Evolutionary conservation across 2,888 invertebrate species (phyloP).

Genomic region (Busseola fusca): DNA sequence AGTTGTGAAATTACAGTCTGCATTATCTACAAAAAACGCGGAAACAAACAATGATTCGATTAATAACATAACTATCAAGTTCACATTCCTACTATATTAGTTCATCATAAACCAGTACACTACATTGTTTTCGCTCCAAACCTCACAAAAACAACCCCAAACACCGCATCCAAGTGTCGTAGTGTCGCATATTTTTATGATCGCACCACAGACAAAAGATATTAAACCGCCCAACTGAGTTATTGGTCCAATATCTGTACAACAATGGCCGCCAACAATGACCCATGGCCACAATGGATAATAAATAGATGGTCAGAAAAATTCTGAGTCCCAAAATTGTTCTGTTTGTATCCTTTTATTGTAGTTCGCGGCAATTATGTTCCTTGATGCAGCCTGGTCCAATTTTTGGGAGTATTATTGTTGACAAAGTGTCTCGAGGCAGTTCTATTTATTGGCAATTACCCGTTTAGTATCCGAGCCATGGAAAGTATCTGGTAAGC

Average conservation of each 20-base stretch:
- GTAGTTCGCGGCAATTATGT: constrained; percentile 51
- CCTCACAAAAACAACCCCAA: constrained; percentile 12
- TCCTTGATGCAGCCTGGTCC: constrained; percentile 29
- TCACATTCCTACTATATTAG: neutral
- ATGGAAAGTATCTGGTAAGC: neutral
- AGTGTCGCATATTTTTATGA: constrained; percentile 64
- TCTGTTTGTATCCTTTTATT: constrained; percentile 59
- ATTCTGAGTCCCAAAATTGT: constrained; percentile 57
- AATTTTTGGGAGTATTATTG: constrained; percentile 38
- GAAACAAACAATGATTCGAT: neutral
- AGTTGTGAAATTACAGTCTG: neutral
- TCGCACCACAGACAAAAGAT: constrained; percentile 68
- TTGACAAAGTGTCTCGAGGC: constrained; percentile 13
- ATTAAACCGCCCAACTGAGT: constrained; percentile 75
- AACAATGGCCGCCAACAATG: constrained; percentile 76
- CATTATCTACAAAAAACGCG: neutral
- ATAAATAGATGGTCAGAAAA: constrained; percentile 72
- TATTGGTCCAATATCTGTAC: constrained; percentile 81
- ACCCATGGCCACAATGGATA: constrained; percentile 72
- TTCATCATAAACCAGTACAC: constrained; percentile 17
- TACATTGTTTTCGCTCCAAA: constrained; percentile 17
- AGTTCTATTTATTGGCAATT: constrained; percentile 5
- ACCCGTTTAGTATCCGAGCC: neutral
- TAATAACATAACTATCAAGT: neutral
- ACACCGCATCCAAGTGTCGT: constrained; percentile 50